Evolutionary conservation across 1,140 invertebrate species (phyloP).

Genomic region (Plectrocnemia conspersa): DNA sequence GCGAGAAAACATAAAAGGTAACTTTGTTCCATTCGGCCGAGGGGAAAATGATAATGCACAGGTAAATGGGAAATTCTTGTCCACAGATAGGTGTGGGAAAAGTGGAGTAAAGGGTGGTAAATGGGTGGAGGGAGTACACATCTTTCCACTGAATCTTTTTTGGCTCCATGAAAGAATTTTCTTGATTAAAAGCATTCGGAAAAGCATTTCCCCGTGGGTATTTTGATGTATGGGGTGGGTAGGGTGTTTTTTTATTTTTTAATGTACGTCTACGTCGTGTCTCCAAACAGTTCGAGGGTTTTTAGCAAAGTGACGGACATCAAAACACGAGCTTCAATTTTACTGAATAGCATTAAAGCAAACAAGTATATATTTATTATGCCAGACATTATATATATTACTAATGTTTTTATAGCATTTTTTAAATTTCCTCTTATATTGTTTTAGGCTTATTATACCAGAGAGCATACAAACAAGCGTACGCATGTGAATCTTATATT

Average conservation of each 20-base stretch:
- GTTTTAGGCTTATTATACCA: no score
- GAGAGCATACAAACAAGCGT: no score
- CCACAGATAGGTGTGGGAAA: no score
- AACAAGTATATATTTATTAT: no score
- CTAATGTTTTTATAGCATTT: no score
- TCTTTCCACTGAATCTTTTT: conserved; percentile 13
- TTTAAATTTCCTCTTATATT: no score
- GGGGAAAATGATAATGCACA: conserved; percentile 13
- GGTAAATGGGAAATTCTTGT: conserved; percentile 22
- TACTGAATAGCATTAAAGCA: no score
- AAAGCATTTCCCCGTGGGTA: background rate
- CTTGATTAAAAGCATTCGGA: conserved; percentile 14
- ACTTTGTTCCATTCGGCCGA: conserved; percentile 7
- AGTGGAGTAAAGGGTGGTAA: background rate
- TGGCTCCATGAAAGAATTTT: conserved; percentile 15
- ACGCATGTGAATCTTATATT: no score
- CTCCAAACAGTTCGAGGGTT: conserved; percentile 4
- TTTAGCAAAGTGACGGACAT: conserved; percentile 1
- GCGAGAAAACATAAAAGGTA: no score
- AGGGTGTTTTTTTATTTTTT: conserved; percentile 1
- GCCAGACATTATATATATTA: no score
- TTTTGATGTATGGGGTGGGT: no score
- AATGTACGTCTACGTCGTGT: background rate
- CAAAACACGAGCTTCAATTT: no score
- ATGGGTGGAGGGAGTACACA: background rate